phyloP scores from a whole-genome alignment of 2,797 vertebrate species.

The Aotus griseimembra region DNA sequence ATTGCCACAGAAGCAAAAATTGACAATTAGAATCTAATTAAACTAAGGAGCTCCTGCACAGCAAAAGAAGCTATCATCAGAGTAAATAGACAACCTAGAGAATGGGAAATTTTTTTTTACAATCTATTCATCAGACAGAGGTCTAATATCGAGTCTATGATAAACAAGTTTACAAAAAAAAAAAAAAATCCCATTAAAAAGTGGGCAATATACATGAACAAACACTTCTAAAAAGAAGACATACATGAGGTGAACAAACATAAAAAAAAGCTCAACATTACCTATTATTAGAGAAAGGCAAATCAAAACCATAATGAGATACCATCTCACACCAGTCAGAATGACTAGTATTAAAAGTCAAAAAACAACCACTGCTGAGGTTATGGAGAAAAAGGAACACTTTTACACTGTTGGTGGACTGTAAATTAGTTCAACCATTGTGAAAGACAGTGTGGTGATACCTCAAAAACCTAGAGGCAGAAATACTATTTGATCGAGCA shows the following conservation, averaged over 20 bases:
- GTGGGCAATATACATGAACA: background rate
- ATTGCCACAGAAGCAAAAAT: background rate
- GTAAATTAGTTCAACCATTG: background rate
- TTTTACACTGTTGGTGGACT: background rate
- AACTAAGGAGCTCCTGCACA: background rate
- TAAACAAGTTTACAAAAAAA: background rate
- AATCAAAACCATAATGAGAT: background rate
- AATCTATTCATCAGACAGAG: background rate
- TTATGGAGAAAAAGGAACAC: background rate
- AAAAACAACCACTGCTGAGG: background rate
- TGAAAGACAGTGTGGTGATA: background rate
- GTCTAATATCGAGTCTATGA: background rate
- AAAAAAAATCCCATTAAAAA: background rate
- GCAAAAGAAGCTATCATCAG: background rate
- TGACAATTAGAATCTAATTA: background rate
- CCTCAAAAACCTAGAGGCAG: background rate
- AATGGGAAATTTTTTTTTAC: background rate
- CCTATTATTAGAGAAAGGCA: background rate
- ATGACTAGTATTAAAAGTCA: background rate
- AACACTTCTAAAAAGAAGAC: background rate
- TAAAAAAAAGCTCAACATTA: background rate
- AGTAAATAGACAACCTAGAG: background rate
- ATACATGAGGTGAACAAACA: background rate
- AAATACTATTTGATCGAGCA: background rate
- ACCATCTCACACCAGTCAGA: background rate